Evolutionary conservation across 2,888 invertebrate genomes (phyloP).

Genomic region (Mayetiola destructor): DNA sequence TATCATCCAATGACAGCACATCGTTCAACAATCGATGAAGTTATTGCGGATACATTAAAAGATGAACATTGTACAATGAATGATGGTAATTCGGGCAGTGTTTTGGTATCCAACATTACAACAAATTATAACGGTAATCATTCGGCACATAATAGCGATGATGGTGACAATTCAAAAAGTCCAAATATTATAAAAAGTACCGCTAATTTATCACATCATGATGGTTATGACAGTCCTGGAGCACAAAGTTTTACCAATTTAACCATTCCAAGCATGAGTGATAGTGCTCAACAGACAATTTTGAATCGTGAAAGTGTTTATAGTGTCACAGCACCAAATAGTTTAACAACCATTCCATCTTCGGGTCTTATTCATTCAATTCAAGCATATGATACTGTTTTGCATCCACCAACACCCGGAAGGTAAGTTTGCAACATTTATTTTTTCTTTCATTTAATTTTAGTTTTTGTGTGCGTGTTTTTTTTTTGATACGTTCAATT

Average conservation of each 20-base stretch:
- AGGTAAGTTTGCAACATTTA: constrained; percentile 25
- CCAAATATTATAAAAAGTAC: constrained; percentile 20
- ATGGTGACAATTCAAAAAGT: constrained; percentile 29
- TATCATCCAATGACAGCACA: constrained; percentile 10
- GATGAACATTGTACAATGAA: constrained; percentile 29
- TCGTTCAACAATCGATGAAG: constrained; percentile 26
- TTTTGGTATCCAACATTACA: constrained; percentile 25
- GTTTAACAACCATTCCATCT: constrained; percentile 21
- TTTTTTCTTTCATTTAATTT: neutral
- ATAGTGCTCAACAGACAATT: constrained; percentile 7
- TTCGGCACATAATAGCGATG: constrained; percentile 30
- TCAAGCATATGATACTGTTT: constrained; percentile 24
- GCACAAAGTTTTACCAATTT: constrained; percentile 33
- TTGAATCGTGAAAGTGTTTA: constrained; percentile 16
- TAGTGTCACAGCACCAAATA: neutral
- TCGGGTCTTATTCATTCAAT: constrained; percentile 21
- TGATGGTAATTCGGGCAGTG: constrained; percentile 25
- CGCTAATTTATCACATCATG: constrained; percentile 22
- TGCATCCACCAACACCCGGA: constrained; percentile 28
- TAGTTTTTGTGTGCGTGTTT: neutral
- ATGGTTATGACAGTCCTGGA: constrained; percentile 23
- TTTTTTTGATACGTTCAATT: too few species aligned
- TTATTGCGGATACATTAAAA: constrained; percentile 34
- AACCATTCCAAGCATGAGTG: constrained; percentile 24
- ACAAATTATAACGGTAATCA: constrained; percentile 14